Percentiles rank a stretch among this genome's conserved stretches.
Conservation (phyloP, 2,888 invertebrate genomes). For the Scaptomyza flava region DNA sequence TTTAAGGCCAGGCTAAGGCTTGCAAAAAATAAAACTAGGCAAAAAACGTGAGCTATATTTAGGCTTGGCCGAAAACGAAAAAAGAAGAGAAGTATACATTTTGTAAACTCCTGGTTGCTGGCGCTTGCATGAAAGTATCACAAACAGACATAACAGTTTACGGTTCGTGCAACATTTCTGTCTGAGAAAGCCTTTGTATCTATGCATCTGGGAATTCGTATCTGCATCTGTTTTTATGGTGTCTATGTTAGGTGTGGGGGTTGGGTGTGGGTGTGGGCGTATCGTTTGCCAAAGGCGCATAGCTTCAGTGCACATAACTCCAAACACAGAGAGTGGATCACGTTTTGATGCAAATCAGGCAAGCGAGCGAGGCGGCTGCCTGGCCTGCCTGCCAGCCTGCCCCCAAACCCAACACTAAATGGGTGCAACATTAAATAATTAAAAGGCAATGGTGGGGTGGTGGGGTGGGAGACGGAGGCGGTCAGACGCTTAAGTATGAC, state of each 20-base stretch:
- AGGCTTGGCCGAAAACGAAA: background rate
- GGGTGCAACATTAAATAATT: slow-evolving; percentile 78
- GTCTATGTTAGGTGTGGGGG: slow-evolving; percentile 28
- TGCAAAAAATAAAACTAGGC: background rate
- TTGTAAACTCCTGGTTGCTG: slow-evolving; percentile 1
- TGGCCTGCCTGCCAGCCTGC: slow-evolving; percentile 1
- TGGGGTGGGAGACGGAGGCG: background rate
- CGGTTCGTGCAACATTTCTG: slow-evolving; percentile 44
- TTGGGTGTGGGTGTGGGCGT: slow-evolving; percentile 39
- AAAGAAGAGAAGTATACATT: slow-evolving; percentile 3
- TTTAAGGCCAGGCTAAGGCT: background rate
- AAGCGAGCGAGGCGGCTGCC: slow-evolving; percentile 53
- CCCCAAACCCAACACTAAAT: slow-evolving; percentile 56
- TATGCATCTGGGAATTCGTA: background rate
- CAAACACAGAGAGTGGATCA: slow-evolving; percentile 45
- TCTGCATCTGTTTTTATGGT: background rate
- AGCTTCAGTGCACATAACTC: slow-evolving; percentile 47
- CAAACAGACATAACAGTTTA: slow-evolving; percentile 31
- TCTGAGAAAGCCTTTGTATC: slow-evolving; percentile 3
- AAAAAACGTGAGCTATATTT: slow-evolving; percentile 24
- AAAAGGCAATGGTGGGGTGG: slow-evolving; percentile 40
- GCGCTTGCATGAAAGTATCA: slow-evolving; percentile 25
- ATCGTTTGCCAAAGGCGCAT: slow-evolving; percentile 44
- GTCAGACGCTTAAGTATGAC: slow-evolving; percentile 7
- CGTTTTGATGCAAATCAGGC: slow-evolving; percentile 66